Evolutionary conservation across 2,888 invertebrate genomes (phyloP).

Genomic region (Cyclophora punctaria): DNA sequence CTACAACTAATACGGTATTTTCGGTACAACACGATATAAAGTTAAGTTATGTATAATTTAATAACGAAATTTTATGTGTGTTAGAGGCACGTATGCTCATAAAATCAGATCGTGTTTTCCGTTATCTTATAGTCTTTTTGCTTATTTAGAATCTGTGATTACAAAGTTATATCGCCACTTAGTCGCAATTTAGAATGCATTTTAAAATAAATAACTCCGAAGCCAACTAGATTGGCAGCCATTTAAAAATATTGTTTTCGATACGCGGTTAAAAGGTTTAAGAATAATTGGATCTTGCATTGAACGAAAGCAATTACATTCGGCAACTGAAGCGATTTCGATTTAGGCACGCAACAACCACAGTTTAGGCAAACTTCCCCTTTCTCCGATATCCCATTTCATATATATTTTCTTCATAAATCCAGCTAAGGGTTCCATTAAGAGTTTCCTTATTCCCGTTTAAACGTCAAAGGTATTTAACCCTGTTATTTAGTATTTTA

Average conservation of each 20-base stretch:
- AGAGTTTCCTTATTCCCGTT: constrained; percentile 41
- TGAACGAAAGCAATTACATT: constrained; percentile 67
- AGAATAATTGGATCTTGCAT: constrained; percentile 66
- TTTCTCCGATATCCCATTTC: constrained; percentile 33
- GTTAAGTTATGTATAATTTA: too few species aligned
- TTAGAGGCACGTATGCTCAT: constrained; percentile 25
- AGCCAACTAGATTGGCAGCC: constrained; percentile 15
- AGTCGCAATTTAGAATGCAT: background rate
- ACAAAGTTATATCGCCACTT: constrained; percentile 4
- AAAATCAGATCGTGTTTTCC: too few species aligned
- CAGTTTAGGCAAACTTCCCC: constrained; percentile 56
- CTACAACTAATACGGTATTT: too few species aligned
- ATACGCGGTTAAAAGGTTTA: constrained; percentile 53
- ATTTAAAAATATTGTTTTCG: constrained; percentile 48
- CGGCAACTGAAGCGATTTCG: constrained; percentile 56
- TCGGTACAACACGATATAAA: too few species aligned
- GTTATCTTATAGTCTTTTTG: constrained; percentile 4
- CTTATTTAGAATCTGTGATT: background rate
- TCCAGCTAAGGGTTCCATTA: constrained; percentile 48
- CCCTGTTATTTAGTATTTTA: constrained; percentile 21
- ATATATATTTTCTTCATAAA: constrained; percentile 50
- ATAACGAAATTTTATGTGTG: background rate
- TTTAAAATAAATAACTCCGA: constrained; percentile 9
- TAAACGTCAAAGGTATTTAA: constrained; percentile 38
- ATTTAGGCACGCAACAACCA: constrained; percentile 46